Evolutionary conservation across 1,140 invertebrate species (phyloP), one percentile per base, ranked within the genome.

Genomic region (Akabosia matsudoensis): DNA sequence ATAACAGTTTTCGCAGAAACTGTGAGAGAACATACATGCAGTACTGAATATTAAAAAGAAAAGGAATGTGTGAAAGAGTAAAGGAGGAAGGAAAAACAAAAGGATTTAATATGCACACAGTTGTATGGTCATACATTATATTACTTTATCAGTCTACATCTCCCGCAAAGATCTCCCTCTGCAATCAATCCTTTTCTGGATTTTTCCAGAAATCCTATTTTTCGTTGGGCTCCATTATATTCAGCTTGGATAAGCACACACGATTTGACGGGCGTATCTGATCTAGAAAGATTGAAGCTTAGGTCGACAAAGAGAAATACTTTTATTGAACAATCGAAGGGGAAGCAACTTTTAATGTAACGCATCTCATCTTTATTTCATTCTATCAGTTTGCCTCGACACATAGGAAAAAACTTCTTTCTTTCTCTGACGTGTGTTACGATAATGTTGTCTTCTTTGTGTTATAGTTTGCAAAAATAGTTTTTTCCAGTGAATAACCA

Each of bases 81-180:
- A 56, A 22, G 22, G n/a, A 3, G 14, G 7, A 13, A 56, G 4
- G 54, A 16, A 56, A 56, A 67, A 67, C 30, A 67, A 30, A 30
- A 67, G n/a, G 61, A 67, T 67, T 67, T 67, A 67, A 67, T 67
- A 67, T 67, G 24, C 61, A 67, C 31, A 61, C 54, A 61, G n/a
- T 22, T 10, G 54, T 61, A 28, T 7, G 61, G 31, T 67, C 61
- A 67, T 67, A 30, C 61, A 67, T 61, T 61, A 61, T 22, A 61
- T 67, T 67, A 67, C 31, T 30, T 30, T 30, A 7, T 30, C 61
- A 67, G 4, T 22, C n/a, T 7, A 61, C 14, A 16, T 61, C 24
- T 14, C 14, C 14, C 24, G n/a, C n/a, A n/a, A n/a, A n/a, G n/a
- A 16, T 61, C 37, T 10, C 37, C 18, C 18, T 45, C 18, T 7